Evolutionary conservation across 2,113 vertebrate species (phyloP).

Genomic region (Gnathonemus echidnorhynchus): DNA sequence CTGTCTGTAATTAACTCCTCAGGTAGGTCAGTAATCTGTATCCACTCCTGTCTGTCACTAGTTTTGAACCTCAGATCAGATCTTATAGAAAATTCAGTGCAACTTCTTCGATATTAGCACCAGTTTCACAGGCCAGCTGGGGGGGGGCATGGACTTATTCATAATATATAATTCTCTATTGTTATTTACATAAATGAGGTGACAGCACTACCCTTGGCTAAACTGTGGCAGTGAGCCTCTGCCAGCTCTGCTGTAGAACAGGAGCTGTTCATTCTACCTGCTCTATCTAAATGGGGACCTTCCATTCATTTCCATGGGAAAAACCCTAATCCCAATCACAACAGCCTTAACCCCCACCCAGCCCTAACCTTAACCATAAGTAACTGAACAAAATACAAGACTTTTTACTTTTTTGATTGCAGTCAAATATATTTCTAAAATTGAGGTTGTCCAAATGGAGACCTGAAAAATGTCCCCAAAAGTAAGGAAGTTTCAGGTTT

Average conservation of each 20-base stretch:
- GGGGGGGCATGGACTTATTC: conserved; percentile 16
- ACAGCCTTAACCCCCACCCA: no score
- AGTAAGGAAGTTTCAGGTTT: no score
- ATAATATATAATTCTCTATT: conserved; percentile 24
- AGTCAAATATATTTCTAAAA: no score
- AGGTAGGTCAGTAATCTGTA: not conserved
- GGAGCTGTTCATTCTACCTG: no score
- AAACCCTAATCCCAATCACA: no score
- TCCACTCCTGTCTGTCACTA: not conserved
- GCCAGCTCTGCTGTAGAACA: conserved; percentile 34
- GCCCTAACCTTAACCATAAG: not conserved
- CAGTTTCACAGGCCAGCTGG: not conserved
- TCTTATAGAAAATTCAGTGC: not conserved
- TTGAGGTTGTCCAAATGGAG: not conserved
- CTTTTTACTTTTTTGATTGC: no score
- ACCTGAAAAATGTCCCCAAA: no score
- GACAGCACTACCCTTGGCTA: conserved; percentile 52
- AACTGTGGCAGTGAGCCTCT: conserved; percentile 43
- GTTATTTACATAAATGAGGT: conserved; percentile 34
- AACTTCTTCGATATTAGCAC: not conserved
- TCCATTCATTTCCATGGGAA: no score
- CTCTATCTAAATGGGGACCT: no score
- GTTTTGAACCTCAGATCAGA: not conserved
- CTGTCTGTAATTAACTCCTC: conserved; percentile 16
- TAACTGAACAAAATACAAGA: not conserved